Percentiles rank a stretch among this genome's conserved stretches.
These are phyloP conservation scores for Leucania comma DNA, from an alignment of 2,888 invertebrate genomes.

Conservation along the genomic window DNA sequence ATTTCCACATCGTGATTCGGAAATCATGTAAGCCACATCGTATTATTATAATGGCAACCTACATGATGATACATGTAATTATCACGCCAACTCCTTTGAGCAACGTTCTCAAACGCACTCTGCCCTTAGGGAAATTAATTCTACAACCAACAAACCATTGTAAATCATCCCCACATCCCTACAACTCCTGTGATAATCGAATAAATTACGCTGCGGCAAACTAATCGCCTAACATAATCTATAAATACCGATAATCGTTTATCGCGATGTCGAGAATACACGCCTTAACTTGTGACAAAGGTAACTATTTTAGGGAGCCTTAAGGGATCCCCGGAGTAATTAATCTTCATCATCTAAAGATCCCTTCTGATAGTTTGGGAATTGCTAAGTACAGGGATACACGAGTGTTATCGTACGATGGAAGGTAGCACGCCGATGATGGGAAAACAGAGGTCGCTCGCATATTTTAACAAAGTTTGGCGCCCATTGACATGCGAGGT, in stretches of 20 bases:
- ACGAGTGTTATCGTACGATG: slow-evolving; percentile 26
- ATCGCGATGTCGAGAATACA: slow-evolving; percentile 58
- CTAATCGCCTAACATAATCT: slow-evolving; percentile 48
- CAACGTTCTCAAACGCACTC: slow-evolving; percentile 19
- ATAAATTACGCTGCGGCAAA: slow-evolving; percentile 28
- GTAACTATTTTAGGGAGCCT: slow-evolving; percentile 63
- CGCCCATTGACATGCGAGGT: not conserved
- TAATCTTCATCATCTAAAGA: slow-evolving; percentile 72
- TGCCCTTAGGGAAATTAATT: slow-evolving; percentile 45
- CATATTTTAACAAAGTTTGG: slow-evolving; percentile 27
- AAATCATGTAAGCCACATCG: slow-evolving; percentile 4
- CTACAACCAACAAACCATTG: slow-evolving; percentile 22
- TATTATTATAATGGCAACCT: slow-evolving; percentile 5
- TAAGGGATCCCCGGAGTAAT: slow-evolving; percentile 64
- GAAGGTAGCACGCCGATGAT: slow-evolving; percentile 5
- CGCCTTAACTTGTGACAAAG: slow-evolving; percentile 50
- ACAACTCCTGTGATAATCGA: slow-evolving; percentile 18
- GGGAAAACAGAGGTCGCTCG: slow-evolving; percentile 25
- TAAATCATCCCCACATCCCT: slow-evolving; percentile 26
- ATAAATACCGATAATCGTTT: slow-evolving; percentile 62
- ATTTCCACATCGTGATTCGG: not conserved
- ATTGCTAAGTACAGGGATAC: slow-evolving; percentile 50
- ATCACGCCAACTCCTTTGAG: slow-evolving; percentile 35
- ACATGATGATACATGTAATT: slow-evolving; percentile 32
- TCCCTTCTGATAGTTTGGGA: slow-evolving; percentile 59